Base-by-base conservation (phyloP, 2,888 invertebrate species). In the Pristionchus mayeri region DNA sequence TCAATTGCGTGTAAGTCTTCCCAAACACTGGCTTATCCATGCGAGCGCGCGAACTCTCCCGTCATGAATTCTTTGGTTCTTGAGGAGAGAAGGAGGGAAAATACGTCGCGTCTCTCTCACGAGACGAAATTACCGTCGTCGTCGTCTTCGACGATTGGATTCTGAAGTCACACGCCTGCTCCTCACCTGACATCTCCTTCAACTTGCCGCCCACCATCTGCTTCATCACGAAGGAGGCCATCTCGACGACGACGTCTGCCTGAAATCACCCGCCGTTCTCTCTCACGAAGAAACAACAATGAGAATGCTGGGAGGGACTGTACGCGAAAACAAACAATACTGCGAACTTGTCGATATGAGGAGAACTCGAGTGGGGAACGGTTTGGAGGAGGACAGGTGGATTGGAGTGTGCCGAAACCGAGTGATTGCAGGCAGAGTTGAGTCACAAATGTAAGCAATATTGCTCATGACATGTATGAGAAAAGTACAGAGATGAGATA, bases 151-250 rank as follows among this genome's bases (percentile, higher is more conserved):
- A n/a, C 34, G 71, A 71, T 71, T 71, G 40, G n/a, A 71, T 71
- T 71, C 16, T 13, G 71, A 13, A 11, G 2, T 9, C 27, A 7
- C 11, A 37, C n/a, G 24, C 27, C 9, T 71, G n/a, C 71, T n/a
- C 24, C 71, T 54, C 60, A 84, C 90, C 90, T 78, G 90, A 92
- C 85, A 91, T 86, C 40, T 88, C 91, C 57, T 89, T 88, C 37
- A 91, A 78, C 87, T 91, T 91, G 81, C 86, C 87, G 54, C 91
- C 91, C 44, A 91, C 91, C 90, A 91, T 90, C 83, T 91, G 90
- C 82, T 91, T 90, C 88, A 90, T 88, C 63, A 90, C 84, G 83
- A 90, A 90, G 37, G 88, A 84, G 44, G 90, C 89, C 90, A 90
- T 90, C 2, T n/a, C 13, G 82, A 63, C 34, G n/a, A n/a, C n/a